These are phyloP conservation scores for Mylabris sibirica DNA, from an alignment of 2,888 invertebrate genomes.

Conservation along the genomic window DNA sequence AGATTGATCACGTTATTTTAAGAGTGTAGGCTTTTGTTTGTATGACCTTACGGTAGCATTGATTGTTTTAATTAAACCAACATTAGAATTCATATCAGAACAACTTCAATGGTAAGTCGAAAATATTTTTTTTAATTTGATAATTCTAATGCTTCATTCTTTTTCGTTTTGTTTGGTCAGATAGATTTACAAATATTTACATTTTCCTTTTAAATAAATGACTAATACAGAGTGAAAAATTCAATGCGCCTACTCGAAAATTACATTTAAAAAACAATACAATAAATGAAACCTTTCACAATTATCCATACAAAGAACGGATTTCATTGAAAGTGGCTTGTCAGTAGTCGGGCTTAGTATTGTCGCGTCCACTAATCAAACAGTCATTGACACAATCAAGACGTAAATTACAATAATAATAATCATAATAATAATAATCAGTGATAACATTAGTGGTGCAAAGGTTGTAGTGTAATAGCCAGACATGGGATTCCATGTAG, in stretches of 20 bases:
- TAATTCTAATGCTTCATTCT: background rate
- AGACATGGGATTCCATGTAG: conserved; percentile 45
- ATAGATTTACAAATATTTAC: background rate
- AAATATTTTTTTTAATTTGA: background rate
- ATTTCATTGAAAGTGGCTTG: background rate
- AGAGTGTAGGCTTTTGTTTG: too few species aligned
- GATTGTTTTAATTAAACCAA: background rate
- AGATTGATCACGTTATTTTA: too few species aligned
- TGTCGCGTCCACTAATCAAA: background rate
- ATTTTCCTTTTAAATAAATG: background rate
- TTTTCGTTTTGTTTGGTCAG: background rate
- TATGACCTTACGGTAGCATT: background rate
- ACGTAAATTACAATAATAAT: background rate
- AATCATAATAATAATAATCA: too few species aligned
- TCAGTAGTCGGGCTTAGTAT: background rate
- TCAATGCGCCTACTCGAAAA: background rate
- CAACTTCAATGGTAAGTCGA: background rate
- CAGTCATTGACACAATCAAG: background rate
- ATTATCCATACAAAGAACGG: background rate
- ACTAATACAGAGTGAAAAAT: background rate
- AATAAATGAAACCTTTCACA: background rate
- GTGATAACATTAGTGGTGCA: background rate
- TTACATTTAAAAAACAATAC: conserved; percentile 6
- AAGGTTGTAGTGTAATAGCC: conserved; percentile 14
- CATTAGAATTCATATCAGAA: background rate